Base-by-base conservation (phyloP, 2,797 vertebrate genomes). In the Lindbergichthys nudifrons region DNA sequence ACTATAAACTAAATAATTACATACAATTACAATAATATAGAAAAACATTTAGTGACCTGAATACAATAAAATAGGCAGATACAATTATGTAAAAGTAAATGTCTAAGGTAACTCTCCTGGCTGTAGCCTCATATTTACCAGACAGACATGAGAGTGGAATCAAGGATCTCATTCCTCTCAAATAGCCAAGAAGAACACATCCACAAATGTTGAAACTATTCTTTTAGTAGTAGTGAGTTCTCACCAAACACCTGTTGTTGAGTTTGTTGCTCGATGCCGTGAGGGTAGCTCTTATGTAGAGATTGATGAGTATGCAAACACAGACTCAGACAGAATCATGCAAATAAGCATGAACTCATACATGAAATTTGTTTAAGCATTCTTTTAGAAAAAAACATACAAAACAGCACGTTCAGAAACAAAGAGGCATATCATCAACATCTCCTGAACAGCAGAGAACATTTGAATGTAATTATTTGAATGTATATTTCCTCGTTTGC, bases 381-480 rank as follows among this genome's bases (percentile, higher is more conserved):
- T 30, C 10, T 21, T 71, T 69, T 42, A 84, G 6, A 63, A 70
- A 87, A 87, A 83, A 75, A 3, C 13, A 75, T 77, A 62, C 68
- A 80, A 85, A 81, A 21, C 19, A 45, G 14, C 3, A 10, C 0
- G 1, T 36, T 61, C 50, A 59, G 61, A 70, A 18, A 51, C 13
- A 39, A 47, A 16, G n/a, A 18, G 8, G 21, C 3, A 1, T 21
- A 2, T 2, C 41, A 3, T 41, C 15, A 18, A 59, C 12, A 10
- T 59, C 12, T 10, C 9, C 7, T 39, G 11, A 56, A 26, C 43
- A 42, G 21, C n/a, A 70, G 32, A 62, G 21, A 14, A 4, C 26
- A 43, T 26, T 21, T 47, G 5, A 47, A 36, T 14, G 16, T 10
- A 19, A 16, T 48, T 13, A 36, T 6, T 13, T 21, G 2, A 39